Conservation (phyloP, 2,113 vertebrate species). For the Cyprinodon brontotheroides region DNA sequence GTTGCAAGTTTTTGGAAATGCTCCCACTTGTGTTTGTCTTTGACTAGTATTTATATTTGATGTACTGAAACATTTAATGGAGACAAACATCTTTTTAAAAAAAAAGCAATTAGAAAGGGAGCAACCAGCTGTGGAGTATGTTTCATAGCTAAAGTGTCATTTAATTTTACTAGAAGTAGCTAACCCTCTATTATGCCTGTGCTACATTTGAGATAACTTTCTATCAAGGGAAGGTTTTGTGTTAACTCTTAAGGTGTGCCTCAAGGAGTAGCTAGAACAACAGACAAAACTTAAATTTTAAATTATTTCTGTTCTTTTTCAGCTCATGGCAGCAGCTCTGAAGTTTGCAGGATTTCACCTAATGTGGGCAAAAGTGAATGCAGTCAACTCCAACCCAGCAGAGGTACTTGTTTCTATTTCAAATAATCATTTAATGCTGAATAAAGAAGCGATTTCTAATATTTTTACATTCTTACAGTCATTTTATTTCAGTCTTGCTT, state of each 20-base stretch:
- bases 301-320: constrained; percentile 25
- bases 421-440: background rate
- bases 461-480: background rate
- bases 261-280: background rate
- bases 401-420: constrained; percentile 69
- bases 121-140: background rate
- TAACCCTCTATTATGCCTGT: background rate
- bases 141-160: background rate
- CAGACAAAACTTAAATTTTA: background rate
- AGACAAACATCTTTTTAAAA: no score
- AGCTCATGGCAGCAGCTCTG: constrained; percentile 84
- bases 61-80: no score
- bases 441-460: background rate
- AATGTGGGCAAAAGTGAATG: constrained; percentile 82
- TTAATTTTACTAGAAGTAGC: background rate
- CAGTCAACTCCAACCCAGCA: constrained; percentile 53
- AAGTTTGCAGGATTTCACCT: constrained; percentile 82
- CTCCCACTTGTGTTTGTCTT: no score
- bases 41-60: no score
- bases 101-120: no score
- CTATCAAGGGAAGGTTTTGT: background rate
- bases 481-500: background rate
- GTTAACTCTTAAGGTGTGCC: background rate
- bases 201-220: background rate
- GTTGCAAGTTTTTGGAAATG: no score